These are phyloP conservation scores for Tenthredo scrophulariae DNA, from an alignment of 2,888 invertebrate genomes.

Conservation along the genomic window DNA sequence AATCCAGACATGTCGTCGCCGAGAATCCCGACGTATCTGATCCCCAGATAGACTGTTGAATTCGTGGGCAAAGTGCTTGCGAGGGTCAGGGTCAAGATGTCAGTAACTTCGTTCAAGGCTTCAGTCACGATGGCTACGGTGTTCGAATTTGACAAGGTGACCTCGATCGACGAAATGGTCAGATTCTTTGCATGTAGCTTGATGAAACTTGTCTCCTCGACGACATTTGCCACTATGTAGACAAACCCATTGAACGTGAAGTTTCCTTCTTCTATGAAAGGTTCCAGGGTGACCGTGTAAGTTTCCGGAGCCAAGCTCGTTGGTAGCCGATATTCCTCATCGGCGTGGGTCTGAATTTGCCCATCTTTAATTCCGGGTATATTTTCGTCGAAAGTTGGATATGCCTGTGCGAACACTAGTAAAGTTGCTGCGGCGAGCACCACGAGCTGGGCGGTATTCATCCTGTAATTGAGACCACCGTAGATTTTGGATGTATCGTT, in stretches of 20 bases:
- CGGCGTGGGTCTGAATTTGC: not conserved
- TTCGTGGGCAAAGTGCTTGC: slow-evolving; percentile 79
- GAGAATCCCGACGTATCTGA: slow-evolving; percentile 73
- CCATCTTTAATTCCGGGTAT: not conserved
- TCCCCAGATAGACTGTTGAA: slow-evolving; percentile 81
- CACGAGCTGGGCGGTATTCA: slow-evolving; percentile 13
- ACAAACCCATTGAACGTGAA: slow-evolving; percentile 79
- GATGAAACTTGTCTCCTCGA: slow-evolving; percentile 82
- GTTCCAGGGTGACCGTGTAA: slow-evolving; percentile 81
- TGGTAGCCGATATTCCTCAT: slow-evolving; percentile 78
- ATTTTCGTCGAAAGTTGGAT: not conserved
- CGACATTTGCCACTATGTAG: slow-evolving; percentile 79
- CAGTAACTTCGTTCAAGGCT: slow-evolving; percentile 58
- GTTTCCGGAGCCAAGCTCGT: slow-evolving; percentile 78
- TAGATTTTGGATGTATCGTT: not conserved
- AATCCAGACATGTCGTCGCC: slow-evolving; percentile 81
- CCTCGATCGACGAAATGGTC: not conserved
- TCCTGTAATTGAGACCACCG: not conserved
- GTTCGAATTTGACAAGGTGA: not conserved
- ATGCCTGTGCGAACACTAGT: slow-evolving; percentile 1
- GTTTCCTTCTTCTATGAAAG: slow-evolving; percentile 77
- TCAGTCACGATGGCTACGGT: not conserved
- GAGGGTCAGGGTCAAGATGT: slow-evolving; percentile 73
- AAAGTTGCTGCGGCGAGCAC: slow-evolving; percentile 19
- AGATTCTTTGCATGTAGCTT: slow-evolving; percentile 82